Evolutionary conservation across 1,140 invertebrate species (phyloP).

Genomic region (Leptonema lineaticorne): DNA sequence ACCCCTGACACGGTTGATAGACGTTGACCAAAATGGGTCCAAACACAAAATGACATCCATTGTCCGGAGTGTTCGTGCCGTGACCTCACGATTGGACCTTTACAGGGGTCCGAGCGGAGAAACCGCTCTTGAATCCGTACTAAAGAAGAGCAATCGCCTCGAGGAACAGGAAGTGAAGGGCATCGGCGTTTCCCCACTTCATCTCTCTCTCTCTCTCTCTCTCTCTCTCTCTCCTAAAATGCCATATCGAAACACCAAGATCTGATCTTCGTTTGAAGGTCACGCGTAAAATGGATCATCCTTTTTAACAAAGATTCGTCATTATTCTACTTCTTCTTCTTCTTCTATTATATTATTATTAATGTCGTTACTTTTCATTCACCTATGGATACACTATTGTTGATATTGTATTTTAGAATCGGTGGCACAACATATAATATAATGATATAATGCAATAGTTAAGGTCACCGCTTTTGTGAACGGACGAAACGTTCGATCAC

Average conservation of each 20-base stretch:
- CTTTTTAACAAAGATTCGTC: slow-evolving; percentile 10
- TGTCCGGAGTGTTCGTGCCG: slow-evolving; percentile 2
- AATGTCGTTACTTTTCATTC: too few relatives aligned
- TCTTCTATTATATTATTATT: too few relatives aligned
- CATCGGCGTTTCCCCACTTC: background rate
- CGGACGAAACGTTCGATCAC: too few relatives aligned
- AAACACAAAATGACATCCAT: slow-evolving; percentile 25
- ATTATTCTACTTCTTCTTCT: too few relatives aligned
- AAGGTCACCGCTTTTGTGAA: background rate
- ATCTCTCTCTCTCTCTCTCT: too few relatives aligned
- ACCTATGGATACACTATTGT: too few relatives aligned
- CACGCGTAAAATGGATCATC: slow-evolving; percentile 12
- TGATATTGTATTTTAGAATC: too few relatives aligned
- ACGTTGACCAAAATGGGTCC: slow-evolving; percentile 20
- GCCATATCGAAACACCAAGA: background rate
- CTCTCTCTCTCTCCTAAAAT: too few relatives aligned
- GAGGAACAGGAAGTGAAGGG: slow-evolving; percentile 16
- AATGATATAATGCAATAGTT: too few relatives aligned
- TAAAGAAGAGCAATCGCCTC: background rate
- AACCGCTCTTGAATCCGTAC: background rate
- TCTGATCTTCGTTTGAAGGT: slow-evolving; percentile 8
- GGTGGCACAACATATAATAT: too few relatives aligned
- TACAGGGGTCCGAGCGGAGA: slow-evolving; percentile 8
- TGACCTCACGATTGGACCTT: slow-evolving; percentile 27
- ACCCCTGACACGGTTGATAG: slow-evolving; percentile 8